Conservation (phyloP, 2,888 invertebrate genomes). For the Cheilosia pagana region DNA sequence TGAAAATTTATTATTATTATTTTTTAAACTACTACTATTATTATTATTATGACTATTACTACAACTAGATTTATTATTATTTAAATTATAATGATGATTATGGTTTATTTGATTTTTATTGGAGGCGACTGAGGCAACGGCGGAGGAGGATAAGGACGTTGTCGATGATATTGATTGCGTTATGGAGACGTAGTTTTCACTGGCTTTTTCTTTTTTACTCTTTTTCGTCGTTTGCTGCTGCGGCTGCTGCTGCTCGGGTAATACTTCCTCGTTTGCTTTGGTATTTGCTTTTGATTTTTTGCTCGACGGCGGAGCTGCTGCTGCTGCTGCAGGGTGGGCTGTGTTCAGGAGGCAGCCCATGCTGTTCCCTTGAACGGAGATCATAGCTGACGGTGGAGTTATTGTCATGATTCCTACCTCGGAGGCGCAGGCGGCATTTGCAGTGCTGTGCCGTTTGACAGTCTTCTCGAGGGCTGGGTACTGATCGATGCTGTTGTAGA, state of each 20-base stretch:
- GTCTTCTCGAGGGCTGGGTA: slow-evolving; percentile 84
- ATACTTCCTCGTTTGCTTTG: slow-evolving; percentile 63
- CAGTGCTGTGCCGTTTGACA: slow-evolving; percentile 81
- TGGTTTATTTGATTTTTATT: slow-evolving; percentile 69
- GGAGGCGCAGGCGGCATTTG: slow-evolving; percentile 78
- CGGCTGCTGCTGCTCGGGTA: slow-evolving; percentile 27
- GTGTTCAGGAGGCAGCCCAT: slow-evolving; percentile 20
- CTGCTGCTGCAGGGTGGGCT: slow-evolving; percentile 8
- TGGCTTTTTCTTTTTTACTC: slow-evolving; percentile 62
- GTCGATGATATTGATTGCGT: slow-evolving; percentile 68
- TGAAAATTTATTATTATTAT: slow-evolving; percentile 63
- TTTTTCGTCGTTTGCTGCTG: slow-evolving; percentile 54
- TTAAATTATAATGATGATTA: slow-evolving; percentile 69
- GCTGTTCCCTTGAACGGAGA: slow-evolving; percentile 47
- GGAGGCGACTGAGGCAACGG: slow-evolving; percentile 31
- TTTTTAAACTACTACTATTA: slow-evolving; percentile 58
- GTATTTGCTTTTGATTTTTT: slow-evolving; percentile 70
- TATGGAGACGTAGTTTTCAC: slow-evolving; percentile 32
- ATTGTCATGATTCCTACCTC: slow-evolving; percentile 34
- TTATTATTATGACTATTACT: slow-evolving; percentile 70
- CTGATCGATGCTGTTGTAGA: slow-evolving; percentile 82
- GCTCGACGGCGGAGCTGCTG: slow-evolving; percentile 12
- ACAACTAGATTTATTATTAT: slow-evolving; percentile 69
- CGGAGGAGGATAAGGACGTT: slow-evolving; percentile 41
- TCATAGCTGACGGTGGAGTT: slow-evolving; percentile 36